Evolutionary conservation across 1,140 invertebrate genomes (phyloP).

Genomic region (Aphaenogaster floridana): DNA sequence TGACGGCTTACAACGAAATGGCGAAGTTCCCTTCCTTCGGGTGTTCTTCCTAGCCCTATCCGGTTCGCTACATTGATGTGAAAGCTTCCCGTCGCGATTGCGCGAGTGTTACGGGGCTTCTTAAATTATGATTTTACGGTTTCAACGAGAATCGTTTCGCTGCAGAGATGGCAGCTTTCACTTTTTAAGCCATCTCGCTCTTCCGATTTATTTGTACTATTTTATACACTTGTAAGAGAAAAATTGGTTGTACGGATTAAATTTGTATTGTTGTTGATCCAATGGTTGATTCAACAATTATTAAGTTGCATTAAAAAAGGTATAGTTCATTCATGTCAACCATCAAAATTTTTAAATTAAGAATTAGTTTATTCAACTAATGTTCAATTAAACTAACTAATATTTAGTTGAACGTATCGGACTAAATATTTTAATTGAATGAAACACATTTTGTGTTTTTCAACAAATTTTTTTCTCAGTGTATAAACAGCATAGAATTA

Average conservation of each 20-base stretch:
- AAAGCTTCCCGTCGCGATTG: constrained; percentile 17
- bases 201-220: neutral
- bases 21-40: constrained; percentile 51
- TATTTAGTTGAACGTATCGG: no score
- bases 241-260: no score
- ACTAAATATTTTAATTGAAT: no score
- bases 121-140: constrained; percentile 40
- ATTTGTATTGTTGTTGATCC: no score
- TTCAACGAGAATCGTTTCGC: neutral
- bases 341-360: no score
- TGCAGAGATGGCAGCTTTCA: neutral
- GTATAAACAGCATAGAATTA: neutral
- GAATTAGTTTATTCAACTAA: no score
- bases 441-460: no score
- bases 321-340: no score
- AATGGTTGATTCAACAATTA: no score
- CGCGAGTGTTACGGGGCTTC: constrained; percentile 12
- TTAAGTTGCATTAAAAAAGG: no score
- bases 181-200: neutral
- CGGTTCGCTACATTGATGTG: constrained; percentile 19
- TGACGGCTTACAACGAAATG: constrained; percentile 65
- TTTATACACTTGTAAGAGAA: neutral
- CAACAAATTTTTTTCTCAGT: no score
- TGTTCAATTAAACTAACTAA: no score
- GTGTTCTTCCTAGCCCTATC: constrained; percentile 34